Evolutionary conservation across 2,113 vertebrate species (phyloP).

Genomic region (Physeter macrocephalus): DNA sequence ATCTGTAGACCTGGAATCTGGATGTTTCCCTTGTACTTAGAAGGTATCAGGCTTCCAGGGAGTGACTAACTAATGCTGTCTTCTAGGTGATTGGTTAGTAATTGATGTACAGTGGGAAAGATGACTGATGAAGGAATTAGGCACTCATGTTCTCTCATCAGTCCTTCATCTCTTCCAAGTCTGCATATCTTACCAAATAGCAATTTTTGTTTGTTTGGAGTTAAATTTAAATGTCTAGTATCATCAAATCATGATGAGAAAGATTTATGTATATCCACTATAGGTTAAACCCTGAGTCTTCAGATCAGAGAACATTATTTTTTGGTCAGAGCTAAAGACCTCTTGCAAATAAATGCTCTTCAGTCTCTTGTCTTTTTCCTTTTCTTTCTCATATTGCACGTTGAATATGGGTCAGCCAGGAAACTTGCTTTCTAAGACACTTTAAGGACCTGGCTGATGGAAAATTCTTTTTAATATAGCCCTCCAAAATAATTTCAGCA

Average conservation of each 20-base stretch:
- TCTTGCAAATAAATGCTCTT: background rate
- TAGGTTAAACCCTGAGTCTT: background rate
- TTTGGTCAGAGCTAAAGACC: background rate
- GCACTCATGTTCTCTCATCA: background rate
- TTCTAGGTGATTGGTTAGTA: background rate
- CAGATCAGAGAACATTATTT: background rate
- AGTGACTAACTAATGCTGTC: background rate
- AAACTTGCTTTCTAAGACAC: background rate
- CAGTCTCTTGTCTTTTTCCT: background rate
- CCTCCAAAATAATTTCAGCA: conserved; percentile 20
- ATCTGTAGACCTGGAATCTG: background rate
- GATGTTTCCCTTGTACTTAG: background rate
- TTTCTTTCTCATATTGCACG: background rate
- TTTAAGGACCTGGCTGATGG: background rate
- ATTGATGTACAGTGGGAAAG: background rate
- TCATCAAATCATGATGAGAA: background rate
- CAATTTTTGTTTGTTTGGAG: background rate
- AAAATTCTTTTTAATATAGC: background rate
- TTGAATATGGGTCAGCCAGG: background rate
- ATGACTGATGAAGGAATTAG: background rate
- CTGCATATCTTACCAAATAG: background rate
- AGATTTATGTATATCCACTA: background rate
- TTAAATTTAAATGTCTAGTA: background rate
- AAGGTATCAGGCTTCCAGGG: background rate
- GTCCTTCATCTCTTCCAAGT: background rate